Evolutionary conservation across 2,113 vertebrate species (phyloP).

Genomic region (Neodon shergylaensis): DNA sequence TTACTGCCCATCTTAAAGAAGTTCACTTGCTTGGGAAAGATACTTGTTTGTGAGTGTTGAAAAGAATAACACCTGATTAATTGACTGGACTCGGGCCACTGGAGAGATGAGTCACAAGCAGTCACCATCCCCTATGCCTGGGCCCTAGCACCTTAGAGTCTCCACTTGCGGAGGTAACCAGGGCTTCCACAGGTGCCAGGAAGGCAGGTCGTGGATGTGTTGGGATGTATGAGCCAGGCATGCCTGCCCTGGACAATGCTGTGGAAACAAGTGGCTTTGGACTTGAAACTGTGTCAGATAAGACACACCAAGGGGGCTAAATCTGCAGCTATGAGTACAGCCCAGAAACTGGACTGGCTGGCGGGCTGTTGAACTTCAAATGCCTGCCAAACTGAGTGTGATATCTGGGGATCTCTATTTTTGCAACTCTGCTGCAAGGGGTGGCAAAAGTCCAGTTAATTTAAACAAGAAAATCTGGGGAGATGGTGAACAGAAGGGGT

Average conservation of each 20-base stretch:
- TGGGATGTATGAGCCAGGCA: background rate
- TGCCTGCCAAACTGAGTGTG: slow-evolving; percentile 64
- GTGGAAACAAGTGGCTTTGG: slow-evolving; percentile 59
- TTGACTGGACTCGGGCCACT: background rate
- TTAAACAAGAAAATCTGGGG: slow-evolving; percentile 78
- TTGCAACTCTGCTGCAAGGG: slow-evolving; percentile 59
- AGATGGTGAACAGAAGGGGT: slow-evolving; percentile 65
- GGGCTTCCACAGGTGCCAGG: background rate
- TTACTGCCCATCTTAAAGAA: slow-evolving; percentile 21
- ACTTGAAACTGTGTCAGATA: slow-evolving; percentile 68
- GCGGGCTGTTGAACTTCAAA: slow-evolving; percentile 65
- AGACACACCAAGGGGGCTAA: slow-evolving; percentile 65
- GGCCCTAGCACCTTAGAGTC: background rate
- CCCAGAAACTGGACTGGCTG: slow-evolving; percentile 62
- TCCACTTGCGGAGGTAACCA: background rate
- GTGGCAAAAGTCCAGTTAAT: slow-evolving; percentile 68
- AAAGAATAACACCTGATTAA: slow-evolving; percentile 30
- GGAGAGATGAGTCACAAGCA: background rate
- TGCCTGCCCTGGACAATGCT: slow-evolving; percentile 6
- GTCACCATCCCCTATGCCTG: background rate
- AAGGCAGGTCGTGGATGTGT: background rate
- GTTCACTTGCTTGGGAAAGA: slow-evolving; percentile 36
- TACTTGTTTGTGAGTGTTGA: slow-evolving; percentile 32
- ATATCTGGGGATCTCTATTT: slow-evolving; percentile 68
- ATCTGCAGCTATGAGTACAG: slow-evolving; percentile 71